phyloP scores from a whole-genome alignment of 2,113 vertebrate genomes.

The Petrocephalus zakoni region DNA sequence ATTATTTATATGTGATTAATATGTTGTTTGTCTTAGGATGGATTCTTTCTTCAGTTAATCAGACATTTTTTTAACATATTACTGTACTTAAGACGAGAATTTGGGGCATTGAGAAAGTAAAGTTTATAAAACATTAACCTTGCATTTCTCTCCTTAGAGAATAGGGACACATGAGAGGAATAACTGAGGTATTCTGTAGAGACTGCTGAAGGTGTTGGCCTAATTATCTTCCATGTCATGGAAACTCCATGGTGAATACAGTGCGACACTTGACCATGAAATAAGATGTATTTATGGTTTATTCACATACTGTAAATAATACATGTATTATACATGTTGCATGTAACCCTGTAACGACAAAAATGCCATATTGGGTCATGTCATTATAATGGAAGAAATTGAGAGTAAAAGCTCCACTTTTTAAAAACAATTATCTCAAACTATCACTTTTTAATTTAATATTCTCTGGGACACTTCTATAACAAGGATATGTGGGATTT shows the following conservation, averaged over 20 bases:
- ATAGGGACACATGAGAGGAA: neutral
- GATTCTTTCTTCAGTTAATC: neutral
- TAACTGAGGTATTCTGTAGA: neutral
- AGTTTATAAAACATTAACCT: neutral
- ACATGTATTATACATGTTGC: no score
- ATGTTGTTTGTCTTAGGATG: neutral
- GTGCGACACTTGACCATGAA: neutral
- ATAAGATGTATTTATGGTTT: neutral
- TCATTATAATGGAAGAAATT: neutral
- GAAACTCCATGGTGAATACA: neutral
- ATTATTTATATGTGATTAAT: neutral
- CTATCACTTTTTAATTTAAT: neutral
- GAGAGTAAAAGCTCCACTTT: neutral
- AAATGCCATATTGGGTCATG: neutral
- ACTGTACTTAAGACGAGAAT: neutral
- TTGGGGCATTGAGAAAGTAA: neutral
- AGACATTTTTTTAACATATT: neutral
- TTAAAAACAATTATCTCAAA: neutral
- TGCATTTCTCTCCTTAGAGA: neutral
- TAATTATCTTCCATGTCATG: neutral
- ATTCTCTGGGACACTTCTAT: neutral
- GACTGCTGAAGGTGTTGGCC: neutral
- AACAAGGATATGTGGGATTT: conserved; percentile 14
- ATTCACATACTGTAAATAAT: neutral
- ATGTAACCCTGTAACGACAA: neutral